Percentiles rank a stretch among this genome's conserved stretches.
phyloP scores from a whole-genome alignment of 2,888 invertebrate genomes.

The Drosophila pseudotakahashii region DNA sequence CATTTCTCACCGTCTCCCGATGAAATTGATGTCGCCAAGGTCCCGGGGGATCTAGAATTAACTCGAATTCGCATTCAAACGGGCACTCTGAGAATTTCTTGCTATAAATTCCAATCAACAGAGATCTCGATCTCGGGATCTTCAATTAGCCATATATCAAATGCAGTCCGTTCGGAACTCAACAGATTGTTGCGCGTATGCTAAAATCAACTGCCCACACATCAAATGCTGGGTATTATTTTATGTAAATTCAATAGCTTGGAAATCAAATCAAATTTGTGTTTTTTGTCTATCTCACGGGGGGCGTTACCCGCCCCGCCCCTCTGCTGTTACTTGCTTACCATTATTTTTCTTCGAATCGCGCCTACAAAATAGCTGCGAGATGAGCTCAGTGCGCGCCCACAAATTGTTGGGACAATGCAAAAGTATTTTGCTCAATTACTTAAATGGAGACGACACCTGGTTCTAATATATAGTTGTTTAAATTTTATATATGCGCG shows the following conservation, averaged over 20 bases:
- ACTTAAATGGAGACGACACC: conserved; percentile 73
- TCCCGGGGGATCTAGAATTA: conserved; percentile 19
- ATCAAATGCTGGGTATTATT: conserved; percentile 27
- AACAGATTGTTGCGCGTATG: conserved; percentile 22
- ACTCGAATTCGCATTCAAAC: conserved; percentile 11
- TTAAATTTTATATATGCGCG: conserved; percentile 2
- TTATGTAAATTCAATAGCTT: conserved; percentile 39
- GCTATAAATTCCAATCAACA: conserved; percentile 44
- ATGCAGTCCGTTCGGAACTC: conserved; percentile 15
- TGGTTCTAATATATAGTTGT: conserved; percentile 43
- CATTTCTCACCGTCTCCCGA: conserved; percentile 22
- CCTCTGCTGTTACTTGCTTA: conserved; percentile 18
- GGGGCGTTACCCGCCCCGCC: conserved; percentile 50
- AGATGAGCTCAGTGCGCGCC: conserved; percentile 73
- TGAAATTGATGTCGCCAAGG: conserved; percentile 26
- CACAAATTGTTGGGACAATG: conserved; percentile 48
- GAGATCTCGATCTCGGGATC: conserved; percentile 30
- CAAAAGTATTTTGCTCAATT: conserved; percentile 63
- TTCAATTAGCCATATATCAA: conserved; percentile 17
- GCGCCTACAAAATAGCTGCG: conserved; percentile 67
- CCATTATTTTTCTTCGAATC: conserved; percentile 31
- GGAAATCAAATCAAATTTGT: conserved; percentile 20
- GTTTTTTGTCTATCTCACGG: conserved; percentile 43
- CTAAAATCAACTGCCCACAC: conserved; percentile 37
- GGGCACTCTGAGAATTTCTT: conserved; percentile 6